These are phyloP conservation scores for Drosophila arizonae DNA, from an alignment of 1,140 invertebrate genomes.

Conservation along the genomic window DNA sequence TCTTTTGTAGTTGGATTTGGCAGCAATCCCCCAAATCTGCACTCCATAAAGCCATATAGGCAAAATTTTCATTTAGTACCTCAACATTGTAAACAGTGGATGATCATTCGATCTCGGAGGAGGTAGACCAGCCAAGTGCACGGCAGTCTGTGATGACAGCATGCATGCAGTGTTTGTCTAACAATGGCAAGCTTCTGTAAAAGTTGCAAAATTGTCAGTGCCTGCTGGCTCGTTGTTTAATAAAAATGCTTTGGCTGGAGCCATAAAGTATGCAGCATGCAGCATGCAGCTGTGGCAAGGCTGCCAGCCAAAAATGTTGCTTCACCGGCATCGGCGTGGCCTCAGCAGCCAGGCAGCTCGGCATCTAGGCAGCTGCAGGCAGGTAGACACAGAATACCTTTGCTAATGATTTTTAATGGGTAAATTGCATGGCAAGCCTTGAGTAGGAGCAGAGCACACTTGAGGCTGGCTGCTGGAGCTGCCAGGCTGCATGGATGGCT, in stretches of 20 bases:
- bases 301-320: slow-evolving; percentile 45
- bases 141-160: too few species aligned
- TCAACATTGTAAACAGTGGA: too few species aligned
- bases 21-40: too few species aligned
- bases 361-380: slow-evolving; percentile 6
- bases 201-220: slow-evolving; percentile 38
- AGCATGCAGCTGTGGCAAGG: slow-evolving; percentile 32
- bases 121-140: not conserved
- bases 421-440: slow-evolving; percentile 66
- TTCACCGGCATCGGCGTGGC: slow-evolving; percentile 18
- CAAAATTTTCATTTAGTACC: too few species aligned
- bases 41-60: too few species aligned
- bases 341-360: slow-evolving; percentile 6
- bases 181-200: too few species aligned
- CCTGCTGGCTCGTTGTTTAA: slow-evolving; percentile 42
- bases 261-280: slow-evolving; percentile 73
- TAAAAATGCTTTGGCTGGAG: slow-evolving; percentile 60
- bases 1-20: too few species aligned
- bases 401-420: slow-evolving; percentile 80
- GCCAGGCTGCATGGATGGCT: not conserved
- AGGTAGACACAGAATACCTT: slow-evolving; percentile 53
- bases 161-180: too few species aligned
- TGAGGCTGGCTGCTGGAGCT: slow-evolving; percentile 9
- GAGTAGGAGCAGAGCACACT: slow-evolving; percentile 20
- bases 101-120: too few species aligned